These are phyloP conservation scores for Hypsopygia costalis DNA, from an alignment of 2,888 invertebrate genomes.

Conservation along the genomic window DNA sequence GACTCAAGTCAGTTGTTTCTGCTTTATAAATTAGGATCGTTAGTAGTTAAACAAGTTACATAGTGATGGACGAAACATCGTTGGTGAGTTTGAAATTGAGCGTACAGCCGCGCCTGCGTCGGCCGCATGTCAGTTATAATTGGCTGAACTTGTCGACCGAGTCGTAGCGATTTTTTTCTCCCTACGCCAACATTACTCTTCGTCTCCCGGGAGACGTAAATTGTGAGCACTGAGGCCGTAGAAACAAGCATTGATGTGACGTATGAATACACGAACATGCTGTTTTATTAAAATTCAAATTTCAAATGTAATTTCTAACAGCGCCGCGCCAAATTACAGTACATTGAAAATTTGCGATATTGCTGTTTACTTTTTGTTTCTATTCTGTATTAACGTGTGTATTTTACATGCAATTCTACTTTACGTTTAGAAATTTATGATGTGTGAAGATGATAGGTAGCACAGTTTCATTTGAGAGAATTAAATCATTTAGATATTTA, in stretches of 20 bases:
- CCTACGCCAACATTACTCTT: conserved; percentile 73
- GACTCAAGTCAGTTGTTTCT: neutral
- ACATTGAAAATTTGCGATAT: conserved; percentile 5
- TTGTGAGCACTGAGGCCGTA: conserved; percentile 63
- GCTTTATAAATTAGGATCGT: conserved; percentile 25
- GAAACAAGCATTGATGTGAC: conserved; percentile 73
- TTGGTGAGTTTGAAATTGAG: conserved; percentile 62
- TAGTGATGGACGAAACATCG: conserved; percentile 19
- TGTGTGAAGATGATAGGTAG: too few relatives aligned
- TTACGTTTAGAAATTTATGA: neutral
- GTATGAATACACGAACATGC: conserved; percentile 67
- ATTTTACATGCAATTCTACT: neutral
- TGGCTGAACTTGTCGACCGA: conserved; percentile 77
- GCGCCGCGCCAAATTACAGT: conserved; percentile 17
- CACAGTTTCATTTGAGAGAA: too few relatives aligned
- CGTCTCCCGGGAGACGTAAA: conserved; percentile 78
- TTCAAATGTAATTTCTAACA: conserved; percentile 48
- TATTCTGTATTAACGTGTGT: neutral
- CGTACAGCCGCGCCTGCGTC: conserved; percentile 62
- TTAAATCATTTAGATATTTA: too few relatives aligned
- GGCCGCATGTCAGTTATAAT: conserved; percentile 78
- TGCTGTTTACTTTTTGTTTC: conserved; percentile 4
- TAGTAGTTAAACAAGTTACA: conserved; percentile 25
- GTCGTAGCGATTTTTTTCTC: conserved; percentile 65
- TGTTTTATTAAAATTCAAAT: conserved; percentile 72